Conservation (phyloP, 2,888 invertebrate genomes). For the Auanema freiburgensis region DNA sequence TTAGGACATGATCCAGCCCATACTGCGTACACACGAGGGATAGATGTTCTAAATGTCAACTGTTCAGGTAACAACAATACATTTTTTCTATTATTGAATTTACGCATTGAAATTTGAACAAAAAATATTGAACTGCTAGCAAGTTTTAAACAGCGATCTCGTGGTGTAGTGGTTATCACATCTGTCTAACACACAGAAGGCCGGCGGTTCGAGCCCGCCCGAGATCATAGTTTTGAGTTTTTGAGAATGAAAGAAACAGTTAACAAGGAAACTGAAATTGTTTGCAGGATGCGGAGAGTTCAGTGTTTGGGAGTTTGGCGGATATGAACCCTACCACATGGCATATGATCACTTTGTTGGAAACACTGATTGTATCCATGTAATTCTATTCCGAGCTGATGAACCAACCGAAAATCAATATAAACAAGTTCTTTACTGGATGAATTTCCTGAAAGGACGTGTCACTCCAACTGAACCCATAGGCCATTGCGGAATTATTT, state of each 20-base stretch:
- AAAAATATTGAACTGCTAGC: background rate
- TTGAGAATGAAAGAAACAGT: background rate
- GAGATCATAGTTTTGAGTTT: constrained; percentile 28
- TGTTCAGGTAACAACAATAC: too few relatives aligned
- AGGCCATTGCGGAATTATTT: constrained; percentile 71
- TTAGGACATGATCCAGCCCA: constrained; percentile 36
- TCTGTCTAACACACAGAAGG: constrained; percentile 52
- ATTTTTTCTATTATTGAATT: too few relatives aligned
- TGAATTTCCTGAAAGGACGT: constrained; percentile 76
- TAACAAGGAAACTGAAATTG: constrained; percentile 66
- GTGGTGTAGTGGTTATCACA: constrained; percentile 46
- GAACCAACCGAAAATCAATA: constrained; percentile 71
- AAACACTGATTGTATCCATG: constrained; percentile 71
- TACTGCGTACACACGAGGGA: constrained; percentile 73
- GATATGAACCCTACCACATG: constrained; percentile 74
- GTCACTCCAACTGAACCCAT: constrained; percentile 72
- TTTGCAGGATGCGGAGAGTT: constrained; percentile 71
- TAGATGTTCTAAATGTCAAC: constrained; percentile 72
- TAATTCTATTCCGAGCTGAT: constrained; percentile 74
- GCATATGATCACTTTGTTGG: constrained; percentile 78
- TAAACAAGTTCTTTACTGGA: constrained; percentile 74
- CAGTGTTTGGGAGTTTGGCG: constrained; percentile 78
- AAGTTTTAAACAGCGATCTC: constrained; percentile 1
- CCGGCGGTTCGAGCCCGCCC: constrained; percentile 50
- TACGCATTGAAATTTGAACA: too few relatives aligned